Evolutionary conservation across 2,888 invertebrate genomes (phyloP), one percentile per base, ranked within the genome.

Genomic region (Patella ulyssiponensis): DNA sequence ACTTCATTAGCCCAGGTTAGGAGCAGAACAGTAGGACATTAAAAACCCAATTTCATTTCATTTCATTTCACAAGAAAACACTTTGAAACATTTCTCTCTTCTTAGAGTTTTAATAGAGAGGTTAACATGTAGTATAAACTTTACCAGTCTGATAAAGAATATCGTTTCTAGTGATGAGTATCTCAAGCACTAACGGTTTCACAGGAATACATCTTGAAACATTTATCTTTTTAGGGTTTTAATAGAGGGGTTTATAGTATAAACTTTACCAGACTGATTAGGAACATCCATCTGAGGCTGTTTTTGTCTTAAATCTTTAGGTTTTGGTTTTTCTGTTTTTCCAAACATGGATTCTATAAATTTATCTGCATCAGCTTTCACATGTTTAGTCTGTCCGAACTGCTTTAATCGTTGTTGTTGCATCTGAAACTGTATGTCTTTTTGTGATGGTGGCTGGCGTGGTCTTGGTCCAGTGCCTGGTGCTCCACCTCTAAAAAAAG

Each of bases 341-440:
- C 87, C 86, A 82, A 90, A 89, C 83, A 90, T 88, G 23, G 88
- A 87, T 58, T 89, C 88, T 33, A 90, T 88, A 64, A 90, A 81
- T 44, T 85, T 85, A 76, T 88, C 87, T 15, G 89, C 85, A 77
- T 90, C 88, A 77, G 76, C 85, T 74, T 64, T 81, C 2, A 76
- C 76, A 2, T 81, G 79, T 12, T 83, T 82, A 14, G 84, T 79
- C 71, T 83, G 85, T 20, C 83, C 80, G 72, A 90, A 87, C 76
- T 88, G 86, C 77, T 87, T 81, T 15, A 88, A 80, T 69, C 83
- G 82, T 77, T 87, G 86, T 79, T 87, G 82, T 79, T 87, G 87
- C 71, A 86, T 85, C 76, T 84, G 80, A 77, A 87, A 88, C 78
- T 85, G 83, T 54, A 82, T 77, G 69, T 83, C 83, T 75, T 85